Evolutionary conservation across 2,113 vertebrate genomes (phyloP).

Genomic region (Pachyramphus minor): DNA sequence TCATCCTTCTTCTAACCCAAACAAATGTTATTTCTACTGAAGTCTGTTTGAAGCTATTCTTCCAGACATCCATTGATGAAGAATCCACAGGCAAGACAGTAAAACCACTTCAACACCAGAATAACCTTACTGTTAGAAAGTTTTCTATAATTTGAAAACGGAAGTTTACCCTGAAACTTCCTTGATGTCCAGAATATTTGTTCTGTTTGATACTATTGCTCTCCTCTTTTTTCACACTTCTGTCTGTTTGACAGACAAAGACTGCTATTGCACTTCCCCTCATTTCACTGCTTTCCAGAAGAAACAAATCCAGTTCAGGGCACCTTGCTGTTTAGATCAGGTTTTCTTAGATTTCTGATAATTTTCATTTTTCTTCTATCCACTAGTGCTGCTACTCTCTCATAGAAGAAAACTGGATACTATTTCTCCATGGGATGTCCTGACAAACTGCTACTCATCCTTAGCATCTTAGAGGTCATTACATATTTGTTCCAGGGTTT

Average conservation of each 20-base stretch:
- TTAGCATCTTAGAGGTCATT: not conserved
- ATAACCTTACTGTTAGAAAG: not conserved
- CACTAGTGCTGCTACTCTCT: not conserved
- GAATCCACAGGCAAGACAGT: not conserved
- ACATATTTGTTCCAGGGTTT: fast-evolving
- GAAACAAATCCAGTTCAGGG: not conserved
- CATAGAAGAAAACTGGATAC: not conserved
- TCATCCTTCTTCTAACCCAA: not conserved
- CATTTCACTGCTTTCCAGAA: not conserved
- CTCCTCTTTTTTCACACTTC: too few relatives aligned
- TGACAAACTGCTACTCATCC: not conserved
- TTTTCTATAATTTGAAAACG: not conserved
- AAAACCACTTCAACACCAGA: not conserved
- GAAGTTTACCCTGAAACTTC: not conserved
- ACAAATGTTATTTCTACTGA: not conserved
- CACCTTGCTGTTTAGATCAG: not conserved
- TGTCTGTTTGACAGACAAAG: not conserved
- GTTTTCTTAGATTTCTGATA: not conserved
- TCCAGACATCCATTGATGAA: not conserved
- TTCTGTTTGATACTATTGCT: not conserved
- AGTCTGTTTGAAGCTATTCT: not conserved
- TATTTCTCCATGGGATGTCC: not conserved
- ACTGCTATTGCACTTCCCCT: not conserved
- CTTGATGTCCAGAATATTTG: not conserved
- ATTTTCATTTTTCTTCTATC: not conserved